Base-by-base conservation (phyloP, 2,797 vertebrate genomes). In the Serranus cabrilla region DNA sequence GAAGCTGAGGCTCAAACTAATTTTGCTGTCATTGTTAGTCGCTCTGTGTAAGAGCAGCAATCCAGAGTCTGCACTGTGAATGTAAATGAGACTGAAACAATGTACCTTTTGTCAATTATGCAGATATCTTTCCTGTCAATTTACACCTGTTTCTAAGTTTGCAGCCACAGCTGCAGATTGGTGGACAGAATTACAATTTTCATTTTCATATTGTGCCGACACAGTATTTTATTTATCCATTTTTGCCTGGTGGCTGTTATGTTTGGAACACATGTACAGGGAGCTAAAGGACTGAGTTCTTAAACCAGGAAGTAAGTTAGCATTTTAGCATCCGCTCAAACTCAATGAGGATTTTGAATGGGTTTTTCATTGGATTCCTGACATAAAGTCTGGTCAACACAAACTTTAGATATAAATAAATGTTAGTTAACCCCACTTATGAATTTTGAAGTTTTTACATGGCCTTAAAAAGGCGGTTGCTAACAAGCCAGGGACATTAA, bases 31-130 rank as follows among this genome's bases (percentile, higher is more conserved):
- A 45, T 34, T 37, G 51, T 71, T 25, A 71, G 11, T 58, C 17
- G 2, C 13, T 47, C 58, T 50, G 39, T 37, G 10, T 52, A 3
- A 42, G 40, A 67, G 17, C 34, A 67, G 59, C 40, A 34, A 58
- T 21, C 0, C 18, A 11, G 17, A 1, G 21, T 59, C 59, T 45
- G 37, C 0, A 11, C 27, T 55, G 31, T 37, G 66, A 60, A 73
- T 81, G 52, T 21, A 62, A 81, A 78, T 51, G 74, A 84, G 73
- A 47, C 37, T 21, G 42, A 62, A 71, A 61, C 46, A 7, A 13
- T 40, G 23, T 31, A 11, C 17, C 31, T 80, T 64, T 27, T 45
- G n/a, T 58, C 50, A 65, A 52, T 81, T 69, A 58, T 27, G 12
- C 14, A 4, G 25, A 46, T 65, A 13, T 40, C 49, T 42, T 55